Conservation (phyloP, 2,888 invertebrate species). For the Morpho achilles region DNA sequence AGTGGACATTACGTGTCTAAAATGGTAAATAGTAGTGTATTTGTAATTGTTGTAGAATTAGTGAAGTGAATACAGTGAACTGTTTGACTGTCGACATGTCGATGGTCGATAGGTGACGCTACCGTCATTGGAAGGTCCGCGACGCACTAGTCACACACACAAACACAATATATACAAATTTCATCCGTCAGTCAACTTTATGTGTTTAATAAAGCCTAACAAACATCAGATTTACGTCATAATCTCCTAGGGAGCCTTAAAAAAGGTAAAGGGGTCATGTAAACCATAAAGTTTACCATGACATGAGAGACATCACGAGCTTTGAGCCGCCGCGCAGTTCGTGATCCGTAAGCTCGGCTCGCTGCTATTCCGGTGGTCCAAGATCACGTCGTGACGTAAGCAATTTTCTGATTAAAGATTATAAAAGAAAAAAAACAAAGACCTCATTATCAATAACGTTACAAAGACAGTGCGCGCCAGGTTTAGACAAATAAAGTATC, state of each 20-base stretch:
- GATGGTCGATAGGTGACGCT: conserved; percentile 38
- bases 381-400: conserved; percentile 36
- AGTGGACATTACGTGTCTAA: conserved; percentile 69
- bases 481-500: conserved; percentile 74
- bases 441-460: conserved; percentile 33
- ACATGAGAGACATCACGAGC: conserved; percentile 26
- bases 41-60: conserved; percentile 76
- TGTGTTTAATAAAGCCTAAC: background rate
- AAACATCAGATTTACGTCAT: conserved; percentile 6
- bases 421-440: conserved; percentile 31
- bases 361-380: conserved; percentile 36
- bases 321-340: conserved; percentile 27
- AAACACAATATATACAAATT: conserved; percentile 8
- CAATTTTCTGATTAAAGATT: conserved; percentile 36
- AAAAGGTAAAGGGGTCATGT: conserved; percentile 22
- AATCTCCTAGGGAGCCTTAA: conserved; percentile 6
- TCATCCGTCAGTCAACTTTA: too few relatives aligned
- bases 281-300: conserved; percentile 23
- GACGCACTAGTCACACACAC: conserved; percentile 66
- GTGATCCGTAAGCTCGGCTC: conserved; percentile 30
- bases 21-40: conserved; percentile 76
- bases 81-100: conserved; percentile 40
- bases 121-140: conserved; percentile 51
- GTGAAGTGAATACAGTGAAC: conserved; percentile 63
- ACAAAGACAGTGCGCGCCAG: conserved; percentile 69